These are phyloP conservation scores for Garra rufa DNA, from an alignment of 2,113 vertebrate genomes.

Conservation along the genomic window DNA sequence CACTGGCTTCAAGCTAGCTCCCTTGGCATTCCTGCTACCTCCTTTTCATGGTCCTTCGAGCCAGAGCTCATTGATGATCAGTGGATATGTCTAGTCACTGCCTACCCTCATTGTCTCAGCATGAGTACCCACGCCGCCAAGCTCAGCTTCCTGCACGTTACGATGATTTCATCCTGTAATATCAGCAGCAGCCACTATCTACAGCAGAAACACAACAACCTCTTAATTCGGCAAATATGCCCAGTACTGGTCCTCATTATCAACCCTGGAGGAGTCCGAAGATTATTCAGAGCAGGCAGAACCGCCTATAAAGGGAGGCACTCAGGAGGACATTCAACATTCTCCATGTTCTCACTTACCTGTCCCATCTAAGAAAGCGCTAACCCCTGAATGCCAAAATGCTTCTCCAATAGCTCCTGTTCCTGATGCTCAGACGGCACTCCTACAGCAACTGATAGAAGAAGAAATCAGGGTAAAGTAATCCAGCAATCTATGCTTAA, in stretches of 20 bases:
- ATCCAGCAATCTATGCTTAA: neutral
- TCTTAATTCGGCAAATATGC: neutral
- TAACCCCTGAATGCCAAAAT: neutral
- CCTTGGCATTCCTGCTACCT: neutral
- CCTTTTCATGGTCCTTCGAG: neutral
- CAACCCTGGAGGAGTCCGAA: neutral
- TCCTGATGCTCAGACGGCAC: neutral
- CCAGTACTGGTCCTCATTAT: neutral
- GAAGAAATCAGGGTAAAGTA: neutral
- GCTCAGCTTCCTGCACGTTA: neutral
- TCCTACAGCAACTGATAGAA: neutral
- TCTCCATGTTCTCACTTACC: neutral
- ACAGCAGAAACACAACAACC: neutral
- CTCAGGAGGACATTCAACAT: neutral
- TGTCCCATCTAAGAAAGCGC: neutral
- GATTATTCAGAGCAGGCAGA: neutral
- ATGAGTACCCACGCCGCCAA: neutral
- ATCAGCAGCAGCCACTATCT: neutral
- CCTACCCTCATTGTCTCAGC: neutral
- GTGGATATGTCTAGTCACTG: conserved; percentile 5
- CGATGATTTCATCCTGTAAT: neutral
- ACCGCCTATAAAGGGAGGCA: neutral
- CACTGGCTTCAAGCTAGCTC: no score
- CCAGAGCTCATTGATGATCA: neutral
- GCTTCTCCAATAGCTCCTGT: neutral